Conservation (phyloP, 2,888 invertebrate genomes). For the Dynastes grantii region DNA sequence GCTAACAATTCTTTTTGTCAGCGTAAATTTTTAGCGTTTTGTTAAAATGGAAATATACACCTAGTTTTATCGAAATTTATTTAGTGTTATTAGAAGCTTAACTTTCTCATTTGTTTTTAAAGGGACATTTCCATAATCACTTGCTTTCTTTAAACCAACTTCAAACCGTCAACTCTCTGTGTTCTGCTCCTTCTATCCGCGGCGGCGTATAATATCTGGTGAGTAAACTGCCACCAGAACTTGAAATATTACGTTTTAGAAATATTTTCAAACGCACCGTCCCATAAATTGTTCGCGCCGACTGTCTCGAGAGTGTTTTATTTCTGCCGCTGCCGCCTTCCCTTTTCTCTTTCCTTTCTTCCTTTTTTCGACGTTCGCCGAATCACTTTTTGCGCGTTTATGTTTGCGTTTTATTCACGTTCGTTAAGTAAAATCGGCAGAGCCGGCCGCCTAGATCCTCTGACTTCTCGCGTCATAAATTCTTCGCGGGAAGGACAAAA, state of each 20-base stretch:
- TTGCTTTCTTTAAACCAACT: background rate
- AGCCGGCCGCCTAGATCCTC: constrained; percentile 21
- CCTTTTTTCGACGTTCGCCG: too few species aligned
- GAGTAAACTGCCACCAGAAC: constrained; percentile 11
- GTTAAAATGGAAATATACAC: too few species aligned
- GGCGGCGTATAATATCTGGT: background rate
- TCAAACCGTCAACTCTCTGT: background rate
- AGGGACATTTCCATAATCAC: too few species aligned
- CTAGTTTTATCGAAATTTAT: too few species aligned
- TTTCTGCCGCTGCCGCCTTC: constrained; percentile 11
- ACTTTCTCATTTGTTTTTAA: too few species aligned
- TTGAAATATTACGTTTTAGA: constrained; percentile 28
- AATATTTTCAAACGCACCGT: constrained; percentile 27
- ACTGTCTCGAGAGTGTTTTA: constrained; percentile 43
- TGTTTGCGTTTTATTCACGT: constrained; percentile 7
- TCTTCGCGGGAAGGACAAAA: constrained; percentile 35
- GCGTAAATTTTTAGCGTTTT: too few species aligned
- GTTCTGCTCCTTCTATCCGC: background rate
- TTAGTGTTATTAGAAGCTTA: too few species aligned
- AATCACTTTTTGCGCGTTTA: background rate
- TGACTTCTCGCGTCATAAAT: constrained; percentile 43
- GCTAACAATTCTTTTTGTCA: too few species aligned
- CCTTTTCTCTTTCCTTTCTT: background rate
- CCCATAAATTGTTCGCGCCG: constrained; percentile 27
- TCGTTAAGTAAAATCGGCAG: constrained; percentile 39